Conservation (phyloP, 1,140 invertebrate genomes). For the Semibalanus balanoides region DNA sequence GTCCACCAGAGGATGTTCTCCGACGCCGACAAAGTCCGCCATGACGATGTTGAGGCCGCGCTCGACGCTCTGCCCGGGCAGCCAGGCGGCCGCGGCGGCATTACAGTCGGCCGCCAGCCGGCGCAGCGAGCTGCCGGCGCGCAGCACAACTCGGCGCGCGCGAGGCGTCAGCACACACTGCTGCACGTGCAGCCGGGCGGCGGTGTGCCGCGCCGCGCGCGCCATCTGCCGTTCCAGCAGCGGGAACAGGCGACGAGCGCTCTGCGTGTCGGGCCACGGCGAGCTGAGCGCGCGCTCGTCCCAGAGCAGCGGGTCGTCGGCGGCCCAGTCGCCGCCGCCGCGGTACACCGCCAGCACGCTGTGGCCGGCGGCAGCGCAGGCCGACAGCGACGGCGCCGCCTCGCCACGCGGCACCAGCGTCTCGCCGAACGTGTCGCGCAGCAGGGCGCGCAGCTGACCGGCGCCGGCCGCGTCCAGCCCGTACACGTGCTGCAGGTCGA, state of each 20-base stretch:
- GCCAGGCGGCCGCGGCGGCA: background rate
- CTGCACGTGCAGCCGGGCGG: background rate
- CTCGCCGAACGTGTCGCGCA: background rate
- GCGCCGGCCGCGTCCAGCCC: background rate
- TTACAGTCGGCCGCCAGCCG: background rate
- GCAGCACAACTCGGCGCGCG: background rate
- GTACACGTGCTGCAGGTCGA: conserved; percentile 2
- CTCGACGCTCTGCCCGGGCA: background rate
- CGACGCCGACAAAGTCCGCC: background rate
- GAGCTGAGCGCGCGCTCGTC: background rate
- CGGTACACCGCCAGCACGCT: background rate
- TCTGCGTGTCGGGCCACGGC: background rate
- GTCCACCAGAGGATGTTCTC: background rate
- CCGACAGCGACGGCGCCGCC: background rate
- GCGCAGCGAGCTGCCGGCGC: background rate
- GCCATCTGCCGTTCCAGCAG: background rate
- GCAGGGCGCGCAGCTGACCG: background rate
- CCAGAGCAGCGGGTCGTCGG: background rate
- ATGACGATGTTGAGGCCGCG: conserved; percentile 5
- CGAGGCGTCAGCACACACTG: background rate
- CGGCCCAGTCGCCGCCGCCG: too few species aligned
- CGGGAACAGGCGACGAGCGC: background rate
- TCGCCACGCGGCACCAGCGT: background rate
- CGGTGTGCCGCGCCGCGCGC: background rate
- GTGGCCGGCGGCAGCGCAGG: background rate